phyloP scores from a whole-genome alignment of 1,140 invertebrate species.

The Pseudachorutes palmiensis region DNA sequence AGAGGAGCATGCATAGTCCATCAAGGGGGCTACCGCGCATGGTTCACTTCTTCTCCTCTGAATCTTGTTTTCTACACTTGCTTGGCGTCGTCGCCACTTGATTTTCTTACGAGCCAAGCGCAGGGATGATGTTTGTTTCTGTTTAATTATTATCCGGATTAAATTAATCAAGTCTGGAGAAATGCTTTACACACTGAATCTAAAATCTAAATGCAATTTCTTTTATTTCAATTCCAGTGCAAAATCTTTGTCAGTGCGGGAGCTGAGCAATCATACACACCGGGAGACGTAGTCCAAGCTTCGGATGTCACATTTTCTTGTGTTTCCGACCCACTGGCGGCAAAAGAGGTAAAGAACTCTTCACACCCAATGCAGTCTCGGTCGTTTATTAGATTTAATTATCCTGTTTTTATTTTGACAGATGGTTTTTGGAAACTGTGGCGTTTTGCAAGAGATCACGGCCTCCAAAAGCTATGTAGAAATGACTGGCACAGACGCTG shows the following conservation, averaged over 20 bases:
- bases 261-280: constrained; percentile 67
- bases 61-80: too few relatives aligned
- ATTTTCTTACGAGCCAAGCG: too few relatives aligned
- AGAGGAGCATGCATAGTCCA: too few relatives aligned
- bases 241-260: constrained; percentile 66
- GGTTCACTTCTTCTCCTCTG: too few relatives aligned
- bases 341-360: constrained; percentile 85
- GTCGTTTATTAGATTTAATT: background rate
- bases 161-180: too few relatives aligned
- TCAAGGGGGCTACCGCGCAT: too few relatives aligned
- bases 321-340: constrained; percentile 82
- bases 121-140: too few relatives aligned
- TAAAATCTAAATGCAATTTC: too few relatives aligned
- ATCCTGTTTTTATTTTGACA: constrained; percentile 44
- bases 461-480: constrained; percentile 84
- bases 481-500: constrained; percentile 90
- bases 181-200: too few relatives aligned
- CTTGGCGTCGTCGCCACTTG: too few relatives aligned
- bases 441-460: constrained; percentile 73
- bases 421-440: constrained; percentile 94
- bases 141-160: too few relatives aligned
- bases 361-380: background rate
- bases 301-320: constrained; percentile 93
- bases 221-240: constrained; percentile 50
- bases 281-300: constrained; percentile 80